Evolutionary conservation across 2,113 vertebrate species (phyloP).

Genomic region (Rousettus leschenaultii): DNA sequence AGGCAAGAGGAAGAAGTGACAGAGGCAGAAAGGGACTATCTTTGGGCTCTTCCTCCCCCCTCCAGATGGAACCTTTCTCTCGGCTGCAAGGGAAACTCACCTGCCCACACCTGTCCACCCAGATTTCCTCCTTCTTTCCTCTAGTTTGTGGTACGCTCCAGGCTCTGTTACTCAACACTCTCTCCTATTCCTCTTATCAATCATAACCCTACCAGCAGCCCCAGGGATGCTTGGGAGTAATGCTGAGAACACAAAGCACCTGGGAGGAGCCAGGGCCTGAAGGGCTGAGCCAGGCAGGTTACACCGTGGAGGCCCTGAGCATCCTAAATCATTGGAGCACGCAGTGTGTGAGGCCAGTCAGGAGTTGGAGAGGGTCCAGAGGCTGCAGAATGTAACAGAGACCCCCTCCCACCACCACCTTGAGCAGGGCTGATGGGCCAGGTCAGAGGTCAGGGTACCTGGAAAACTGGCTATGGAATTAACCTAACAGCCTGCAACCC

Average conservation of each 20-base stretch:
- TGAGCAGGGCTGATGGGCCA: conserved; percentile 55
- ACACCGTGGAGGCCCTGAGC: not conserved
- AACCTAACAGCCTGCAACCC: conserved; percentile 72
- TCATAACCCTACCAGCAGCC: not conserved
- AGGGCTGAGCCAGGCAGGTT: no score
- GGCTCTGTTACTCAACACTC: not conserved
- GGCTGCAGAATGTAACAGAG: not conserved
- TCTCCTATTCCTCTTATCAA: not conserved
- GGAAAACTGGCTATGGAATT: conserved; percentile 86
- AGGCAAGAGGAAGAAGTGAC: not conserved
- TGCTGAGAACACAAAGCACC: not conserved
- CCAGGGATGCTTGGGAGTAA: not conserved
- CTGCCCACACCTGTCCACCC: no score
- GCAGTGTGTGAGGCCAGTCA: not conserved
- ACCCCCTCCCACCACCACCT: not conserved
- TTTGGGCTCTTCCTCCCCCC: not conserved
- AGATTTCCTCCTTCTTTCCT: not conserved
- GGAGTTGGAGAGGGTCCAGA: not conserved
- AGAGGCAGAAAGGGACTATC: not conserved
- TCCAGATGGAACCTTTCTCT: not conserved
- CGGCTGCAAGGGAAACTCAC: not conserved
- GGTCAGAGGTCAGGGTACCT: conserved; percentile 80
- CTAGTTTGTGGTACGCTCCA: not conserved
- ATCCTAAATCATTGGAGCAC: not conserved
- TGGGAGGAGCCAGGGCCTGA: no score